Base-by-base conservation (phyloP, 2,888 invertebrate genomes). In the Dione vanillae region DNA sequence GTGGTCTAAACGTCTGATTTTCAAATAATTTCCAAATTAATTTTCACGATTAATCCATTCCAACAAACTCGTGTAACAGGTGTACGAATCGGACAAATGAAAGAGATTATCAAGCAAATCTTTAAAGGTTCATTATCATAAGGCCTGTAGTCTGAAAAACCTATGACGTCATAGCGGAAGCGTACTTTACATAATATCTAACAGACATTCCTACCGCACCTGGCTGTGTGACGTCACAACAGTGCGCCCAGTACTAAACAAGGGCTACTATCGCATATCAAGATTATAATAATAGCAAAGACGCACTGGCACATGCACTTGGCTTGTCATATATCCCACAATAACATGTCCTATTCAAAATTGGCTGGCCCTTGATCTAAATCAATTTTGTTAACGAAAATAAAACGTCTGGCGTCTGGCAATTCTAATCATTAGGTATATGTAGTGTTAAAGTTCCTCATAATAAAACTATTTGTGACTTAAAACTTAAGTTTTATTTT, bases 301-400 rank as follows among this genome's bases (percentile, higher is more conserved):
- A 80, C 77, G 81, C 78, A 83, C 88, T 91, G 91, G 88, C 91
- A 91, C 81, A 83, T 81, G 82, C 78, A 85, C 81, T 91, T 92
- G 91, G 91, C 92, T 85, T 81, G 83, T 85, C 83, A 87, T 86
- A 82, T 86, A 83, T 85, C 83, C 87, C 87, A 87, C 87, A 89
- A 86, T 89, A 88, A 86, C 86, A 82, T 80, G 81, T 81, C 83
- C 78, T 80, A 82, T 82, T 77, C 79, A 77, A 80, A 80, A 86
- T 83, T 79, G 80, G 80, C 82, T 78, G 80, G 87, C 89, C 91
- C 91, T 91, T 91, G 92, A 91, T 86, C 92, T 85, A 84, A 84
- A 85, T 89, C 79, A 79, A 80, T 81, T 78, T 78, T 76, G 80
- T 78, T 75, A 80, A 78, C 81, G 74, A 81, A 79, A 79, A 78